Percentiles rank a stretch among this genome's conserved stretches.
Evolutionary conservation across 2,113 vertebrate species (phyloP).

Genomic region (Halcyon senegalensis): DNA sequence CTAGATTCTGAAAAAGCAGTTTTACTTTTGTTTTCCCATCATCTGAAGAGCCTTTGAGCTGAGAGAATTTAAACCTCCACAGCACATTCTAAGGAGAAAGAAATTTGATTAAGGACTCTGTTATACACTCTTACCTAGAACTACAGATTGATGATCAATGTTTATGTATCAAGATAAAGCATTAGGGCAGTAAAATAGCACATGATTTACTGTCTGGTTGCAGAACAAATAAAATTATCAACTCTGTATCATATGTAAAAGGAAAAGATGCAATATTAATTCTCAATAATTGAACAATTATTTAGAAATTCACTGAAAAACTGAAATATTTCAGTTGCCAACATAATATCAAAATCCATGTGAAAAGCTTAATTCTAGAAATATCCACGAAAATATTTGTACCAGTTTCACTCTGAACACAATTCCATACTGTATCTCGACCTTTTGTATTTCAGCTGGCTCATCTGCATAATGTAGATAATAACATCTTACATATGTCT

Average conservation of each 20-base stretch:
- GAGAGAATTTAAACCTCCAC: constrained; percentile 95
- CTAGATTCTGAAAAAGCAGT: constrained; percentile 89
- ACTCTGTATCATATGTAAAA: background rate
- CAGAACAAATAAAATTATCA: background rate
- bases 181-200: background rate
- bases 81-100: constrained; percentile 78
- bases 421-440: background rate
- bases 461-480: background rate
- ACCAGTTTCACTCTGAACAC: background rate
- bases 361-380: background rate
- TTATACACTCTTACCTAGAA: background rate
- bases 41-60: constrained; percentile 95
- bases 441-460: background rate
- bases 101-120: background rate
- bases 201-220: background rate
- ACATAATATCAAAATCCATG: background rate
- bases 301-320: background rate
- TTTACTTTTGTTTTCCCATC: constrained; percentile 92
- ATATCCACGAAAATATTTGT: background rate
- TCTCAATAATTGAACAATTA: background rate
- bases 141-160: background rate
- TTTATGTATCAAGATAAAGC: background rate
- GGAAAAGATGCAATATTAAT: background rate
- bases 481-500: background rate
- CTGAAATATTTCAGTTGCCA: background rate